A percentile compares a stretch with the other conserved stretches of the same genome.
These are phyloP conservation scores for Melipona beecheii DNA, from an alignment of 2,888 invertebrate species.

Conservation along the genomic window DNA sequence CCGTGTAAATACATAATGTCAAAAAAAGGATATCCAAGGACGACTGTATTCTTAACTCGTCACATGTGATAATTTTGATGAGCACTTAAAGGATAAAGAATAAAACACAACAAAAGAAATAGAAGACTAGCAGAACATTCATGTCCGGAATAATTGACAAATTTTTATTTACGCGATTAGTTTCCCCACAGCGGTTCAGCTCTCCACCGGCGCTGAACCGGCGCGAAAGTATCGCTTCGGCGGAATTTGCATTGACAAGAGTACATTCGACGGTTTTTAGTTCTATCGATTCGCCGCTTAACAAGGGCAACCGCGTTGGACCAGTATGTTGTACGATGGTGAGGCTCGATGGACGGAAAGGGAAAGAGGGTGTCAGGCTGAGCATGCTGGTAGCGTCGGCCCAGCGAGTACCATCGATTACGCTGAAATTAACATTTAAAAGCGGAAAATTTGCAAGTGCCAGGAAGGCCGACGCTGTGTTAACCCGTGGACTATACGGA, in stretches of 20 bases:
- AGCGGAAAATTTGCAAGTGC: conserved; percentile 77
- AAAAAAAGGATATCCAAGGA: no score
- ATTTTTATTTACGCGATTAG: not conserved
- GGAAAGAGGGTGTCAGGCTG: conserved; percentile 41
- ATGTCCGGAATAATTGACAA: no score
- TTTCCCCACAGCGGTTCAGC: not conserved
- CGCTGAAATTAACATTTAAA: conserved; percentile 75
- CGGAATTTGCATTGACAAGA: not conserved
- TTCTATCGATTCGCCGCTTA: conserved; percentile 28
- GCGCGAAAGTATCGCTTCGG: not conserved
- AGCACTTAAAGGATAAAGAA: no score
- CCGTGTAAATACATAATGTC: no score
- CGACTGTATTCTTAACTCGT: no score
- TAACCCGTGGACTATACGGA: conserved; percentile 50
- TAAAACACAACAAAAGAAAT: no score
- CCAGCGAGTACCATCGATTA: conserved; percentile 70
- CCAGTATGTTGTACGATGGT: conserved; percentile 29
- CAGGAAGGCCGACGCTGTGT: conserved; percentile 60
- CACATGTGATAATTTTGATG: no score
- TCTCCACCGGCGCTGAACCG: not conserved
- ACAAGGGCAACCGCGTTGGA: conserved; percentile 30
- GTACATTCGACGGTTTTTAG: not conserved
- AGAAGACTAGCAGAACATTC: not conserved
- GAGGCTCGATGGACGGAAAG: conserved; percentile 29
- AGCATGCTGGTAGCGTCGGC: conserved; percentile 21